Evolutionary conservation across 1,140 invertebrate genomes (phyloP), one percentile per base, ranked within the genome.

Genomic region (Nasonia longicornis): DNA sequence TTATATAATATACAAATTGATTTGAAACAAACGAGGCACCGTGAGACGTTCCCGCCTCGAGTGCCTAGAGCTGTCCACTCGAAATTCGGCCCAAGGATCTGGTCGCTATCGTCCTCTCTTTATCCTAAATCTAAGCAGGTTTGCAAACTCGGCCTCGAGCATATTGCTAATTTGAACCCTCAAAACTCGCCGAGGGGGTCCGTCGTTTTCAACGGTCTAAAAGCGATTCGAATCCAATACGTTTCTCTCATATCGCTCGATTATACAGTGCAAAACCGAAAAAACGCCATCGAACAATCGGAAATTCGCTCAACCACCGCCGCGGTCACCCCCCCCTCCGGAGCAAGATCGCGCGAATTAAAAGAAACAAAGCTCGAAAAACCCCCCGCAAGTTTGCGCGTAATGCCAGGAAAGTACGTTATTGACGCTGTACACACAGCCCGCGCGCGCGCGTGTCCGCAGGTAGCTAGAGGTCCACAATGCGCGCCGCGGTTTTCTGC

Each of bases 91-190:
- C 1, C 31, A 67, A 75, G 70, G 10, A 71, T 63, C 72, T 58
- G 2, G 66, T 31, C 76, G 1, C 45, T 81, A 81, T 81, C 48
- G 3, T 16, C 14, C 64, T 76, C 70, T 80, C 22, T 76, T 76
- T 76, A 77, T 70, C 42, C 35, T 11, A n/a, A 63, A 81, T 77
- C 66, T 77, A 75, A 81, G 80, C 80, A 76, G 67, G 75, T 82
- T 82, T 79, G 58, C 70, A 74, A 79, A 74, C 74, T 22, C n/a
- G n/a, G n/a, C n/a, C n/a, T n/a, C 67, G 1, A 77, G 58, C 38
- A 22, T 58, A 67, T 14, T 3, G 38, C 75, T 79, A 79, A 78
- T 82, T 74, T 78, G 22, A n/a, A 45, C 2, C 67, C 64, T 74
- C 67, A 58, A 82, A 16, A 74, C 7, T 35, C 31, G 31, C 4